Evolutionary conservation across 2,797 vertebrate genomes (phyloP).

Genomic region (Mareca penelope): DNA sequence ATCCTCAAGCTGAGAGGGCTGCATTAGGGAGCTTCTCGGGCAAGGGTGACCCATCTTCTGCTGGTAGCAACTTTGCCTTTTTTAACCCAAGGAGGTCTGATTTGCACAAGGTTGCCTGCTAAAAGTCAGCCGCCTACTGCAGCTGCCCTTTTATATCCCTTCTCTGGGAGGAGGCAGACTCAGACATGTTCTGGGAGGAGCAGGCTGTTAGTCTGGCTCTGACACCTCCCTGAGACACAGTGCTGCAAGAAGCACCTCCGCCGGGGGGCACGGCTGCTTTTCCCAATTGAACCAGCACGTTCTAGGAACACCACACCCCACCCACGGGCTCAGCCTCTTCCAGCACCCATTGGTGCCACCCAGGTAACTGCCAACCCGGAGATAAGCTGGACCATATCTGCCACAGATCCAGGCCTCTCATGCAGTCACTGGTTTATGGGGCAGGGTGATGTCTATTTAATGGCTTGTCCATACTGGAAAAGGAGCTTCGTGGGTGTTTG

Average conservation of each 20-base stretch:
- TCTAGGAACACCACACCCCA: slow-evolving; percentile 36
- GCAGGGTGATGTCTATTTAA: background rate
- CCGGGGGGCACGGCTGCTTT: slow-evolving; percentile 22
- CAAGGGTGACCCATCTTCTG: background rate
- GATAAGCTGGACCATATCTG: background rate
- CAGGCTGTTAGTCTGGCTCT: slow-evolving; percentile 21
- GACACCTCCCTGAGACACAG: slow-evolving; percentile 23
- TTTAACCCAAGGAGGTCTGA: background rate
- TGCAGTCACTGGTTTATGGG: background rate
- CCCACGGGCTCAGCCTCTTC: slow-evolving; percentile 4
- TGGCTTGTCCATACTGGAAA: background rate
- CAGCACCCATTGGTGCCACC: slow-evolving; percentile 15
- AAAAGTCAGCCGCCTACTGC: background rate
- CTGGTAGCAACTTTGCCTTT: background rate
- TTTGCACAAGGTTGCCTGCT: background rate
- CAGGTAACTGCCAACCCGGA: background rate
- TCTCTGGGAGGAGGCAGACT: slow-evolving; percentile 16
- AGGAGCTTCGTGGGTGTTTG: background rate
- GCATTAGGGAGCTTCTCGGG: background rate
- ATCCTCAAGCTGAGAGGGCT: background rate
- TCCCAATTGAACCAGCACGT: background rate
- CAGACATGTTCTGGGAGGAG: slow-evolving; percentile 61
- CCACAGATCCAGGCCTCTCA: background rate
- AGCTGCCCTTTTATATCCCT: slow-evolving; percentile 28
- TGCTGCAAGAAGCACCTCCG: background rate